These are phyloP conservation scores for Tachina fera DNA, from an alignment of 2,888 invertebrate species.

Conservation along the genomic window DNA sequence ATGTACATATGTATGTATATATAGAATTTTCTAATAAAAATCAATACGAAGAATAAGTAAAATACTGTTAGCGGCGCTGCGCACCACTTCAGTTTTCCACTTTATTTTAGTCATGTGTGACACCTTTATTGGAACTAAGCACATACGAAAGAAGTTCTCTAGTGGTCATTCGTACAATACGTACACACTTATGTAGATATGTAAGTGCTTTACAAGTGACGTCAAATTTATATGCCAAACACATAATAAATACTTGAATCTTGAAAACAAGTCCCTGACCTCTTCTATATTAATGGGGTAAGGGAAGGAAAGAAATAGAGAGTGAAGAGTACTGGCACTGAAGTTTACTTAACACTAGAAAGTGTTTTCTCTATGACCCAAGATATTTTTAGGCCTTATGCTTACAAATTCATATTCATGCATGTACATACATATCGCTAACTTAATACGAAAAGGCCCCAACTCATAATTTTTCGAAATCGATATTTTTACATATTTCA, in stretches of 20 bases:
- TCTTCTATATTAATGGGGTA: not conserved
- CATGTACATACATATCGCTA: too few species aligned
- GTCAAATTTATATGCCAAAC: constrained; percentile 8
- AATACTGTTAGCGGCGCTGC: constrained; percentile 6
- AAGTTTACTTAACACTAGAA: not conserved
- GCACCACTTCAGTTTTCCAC: not conserved
- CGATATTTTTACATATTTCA: too few species aligned
- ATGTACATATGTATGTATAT: constrained; percentile 46
- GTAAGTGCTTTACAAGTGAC: constrained; percentile 4
- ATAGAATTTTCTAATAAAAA: constrained; percentile 48
- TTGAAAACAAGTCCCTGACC: not conserved
- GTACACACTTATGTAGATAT: not conserved
- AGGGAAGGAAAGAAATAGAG: not conserved
- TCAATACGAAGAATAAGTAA: constrained; percentile 41
- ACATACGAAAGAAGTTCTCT: not conserved
- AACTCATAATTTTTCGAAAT: too few species aligned
- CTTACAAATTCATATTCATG: too few species aligned
- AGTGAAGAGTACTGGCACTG: not conserved
- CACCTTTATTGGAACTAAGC: constrained; percentile 3
- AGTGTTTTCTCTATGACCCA: too few species aligned
- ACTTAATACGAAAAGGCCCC: too few species aligned
- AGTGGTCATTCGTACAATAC: constrained; percentile 29
- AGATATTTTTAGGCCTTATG: too few species aligned
- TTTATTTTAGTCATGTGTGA: constrained; percentile 11
- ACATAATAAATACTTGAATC: not conserved